Percentiles rank a stretch among this genome's conserved stretches.
These are phyloP conservation scores for Drosophila suboccidentalis DNA, from an alignment of 2,888 invertebrate species.

Conservation along the genomic window DNA sequence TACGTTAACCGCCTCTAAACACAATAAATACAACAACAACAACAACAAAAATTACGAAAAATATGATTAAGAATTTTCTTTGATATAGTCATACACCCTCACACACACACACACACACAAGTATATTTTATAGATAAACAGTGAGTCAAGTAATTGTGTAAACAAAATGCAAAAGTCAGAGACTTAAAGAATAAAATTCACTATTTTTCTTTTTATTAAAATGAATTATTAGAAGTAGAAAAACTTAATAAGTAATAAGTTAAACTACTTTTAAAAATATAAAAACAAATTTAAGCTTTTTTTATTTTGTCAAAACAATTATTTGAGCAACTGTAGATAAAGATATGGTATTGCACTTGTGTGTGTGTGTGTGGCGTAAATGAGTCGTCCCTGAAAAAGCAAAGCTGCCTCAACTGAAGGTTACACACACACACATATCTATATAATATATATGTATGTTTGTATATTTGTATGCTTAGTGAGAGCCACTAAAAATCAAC, in stretches of 20 bases:
- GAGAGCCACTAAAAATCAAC: conserved; percentile 7
- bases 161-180: background rate
- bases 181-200: background rate
- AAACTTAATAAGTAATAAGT: background rate
- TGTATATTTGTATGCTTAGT: background rate
- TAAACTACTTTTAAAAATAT: background rate
- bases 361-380: background rate
- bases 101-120: conserved; percentile 7
- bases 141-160: background rate
- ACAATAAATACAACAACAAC: conserved; percentile 58
- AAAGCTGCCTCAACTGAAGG: conserved; percentile 14
- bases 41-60: conserved; percentile 18
- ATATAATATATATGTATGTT: background rate
- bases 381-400: conserved; percentile 40
- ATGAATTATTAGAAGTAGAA: background rate
- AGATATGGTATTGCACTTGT: conserved; percentile 40
- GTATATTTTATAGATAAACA: conserved; percentile 6
- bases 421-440: background rate
- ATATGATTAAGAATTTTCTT: conserved; percentile 64
- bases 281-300: background rate
- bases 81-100: conserved; percentile 26
- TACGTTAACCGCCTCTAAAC: conserved; percentile 62
- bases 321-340: conserved; percentile 6
- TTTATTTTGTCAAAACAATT: background rate
- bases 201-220: background rate